phyloP scores from a whole-genome alignment of 2,888 invertebrate genomes.

The Platycheirus albimanus region DNA sequence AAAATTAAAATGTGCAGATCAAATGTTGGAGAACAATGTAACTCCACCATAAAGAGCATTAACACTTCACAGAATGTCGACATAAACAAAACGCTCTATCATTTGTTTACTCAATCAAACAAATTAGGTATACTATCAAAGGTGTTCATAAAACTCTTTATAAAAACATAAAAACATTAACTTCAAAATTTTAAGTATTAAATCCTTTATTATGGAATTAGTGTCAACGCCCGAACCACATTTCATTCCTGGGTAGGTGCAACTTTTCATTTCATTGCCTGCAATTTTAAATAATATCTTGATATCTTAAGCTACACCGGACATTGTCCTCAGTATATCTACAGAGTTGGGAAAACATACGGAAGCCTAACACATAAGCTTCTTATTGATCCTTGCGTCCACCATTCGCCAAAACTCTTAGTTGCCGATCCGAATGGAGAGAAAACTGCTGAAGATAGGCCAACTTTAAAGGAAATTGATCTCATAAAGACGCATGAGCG shows the following conservation, averaged over 20 bases:
- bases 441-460: constrained; percentile 84
- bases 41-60: too few species aligned
- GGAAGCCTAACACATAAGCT: constrained; percentile 89
- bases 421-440: constrained; percentile 84
- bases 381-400: constrained; percentile 88
- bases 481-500: constrained; percentile 86
- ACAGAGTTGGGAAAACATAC: constrained; percentile 89
- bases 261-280: neutral
- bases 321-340: constrained; percentile 89
- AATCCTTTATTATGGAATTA: constrained; percentile 76
- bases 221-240: constrained; percentile 87
- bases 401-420: constrained; percentile 88
- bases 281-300: too few species aligned
- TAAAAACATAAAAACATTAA: neutral
- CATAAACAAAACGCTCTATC: too few species aligned
- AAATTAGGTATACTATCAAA: too few species aligned
- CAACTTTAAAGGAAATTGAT: constrained; percentile 87
- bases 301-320: constrained; percentile 93
- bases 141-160: neutral
- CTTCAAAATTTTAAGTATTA: constrained; percentile 58
- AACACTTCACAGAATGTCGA: too few species aligned
- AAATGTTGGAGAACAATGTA: too few species aligned
- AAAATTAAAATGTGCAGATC: too few species aligned
- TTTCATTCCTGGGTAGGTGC: constrained; percentile 87
- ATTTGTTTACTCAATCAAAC: too few species aligned